Evolutionary conservation across 2,113 vertebrate genomes (phyloP), one percentile per base, ranked within the genome.

Genomic region (Sitta europaea): DNA sequence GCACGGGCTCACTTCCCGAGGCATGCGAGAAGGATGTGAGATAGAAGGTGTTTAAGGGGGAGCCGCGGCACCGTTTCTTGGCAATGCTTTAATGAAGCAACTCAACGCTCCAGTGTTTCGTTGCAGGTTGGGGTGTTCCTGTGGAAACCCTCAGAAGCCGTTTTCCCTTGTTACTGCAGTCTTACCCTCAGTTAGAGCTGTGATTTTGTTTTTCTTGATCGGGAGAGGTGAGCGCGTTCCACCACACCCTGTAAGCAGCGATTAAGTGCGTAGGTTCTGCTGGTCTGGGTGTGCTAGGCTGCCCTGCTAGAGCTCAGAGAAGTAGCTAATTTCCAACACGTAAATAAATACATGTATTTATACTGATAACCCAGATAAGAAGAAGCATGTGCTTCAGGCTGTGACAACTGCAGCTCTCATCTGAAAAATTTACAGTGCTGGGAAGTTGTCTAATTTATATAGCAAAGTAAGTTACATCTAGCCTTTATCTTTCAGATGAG

Each of bases 331-430:
- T 77, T 59, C 38, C 74, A 66, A 27, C 50, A 80, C 8, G 8
- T 66, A 63, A 73, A 68, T 90, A 70, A 67, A 71, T 94, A 35
- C 74, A 38, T 68, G 51, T 55, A 19, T 91, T 96, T 91, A 28
- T 89, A 90, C 67, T 95, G 80, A 79, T 93, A 88, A 91, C 50
- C 38, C 48, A 79, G 42, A 79, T 81, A 67, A 95, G 89, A 92
- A 42, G 67, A 88, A 85, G 43, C 4, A 22, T 9, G 15, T 81
- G 77, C 51, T 92, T 76, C 53, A 51, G 51, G 51, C 85, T 90
- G 65, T 57, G 88, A 38, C 59, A 83, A 42, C 67, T 90, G 75
- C 79, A 78, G 54, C 54, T 95, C 77, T 94, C 66, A 25, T 82
- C 70, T 11, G 53, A 80, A 82, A 80, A 87, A 67, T 10, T 74